phyloP scores from a whole-genome alignment of 2,888 invertebrate genomes.

The Ommatoiulus sabulosus region DNA sequence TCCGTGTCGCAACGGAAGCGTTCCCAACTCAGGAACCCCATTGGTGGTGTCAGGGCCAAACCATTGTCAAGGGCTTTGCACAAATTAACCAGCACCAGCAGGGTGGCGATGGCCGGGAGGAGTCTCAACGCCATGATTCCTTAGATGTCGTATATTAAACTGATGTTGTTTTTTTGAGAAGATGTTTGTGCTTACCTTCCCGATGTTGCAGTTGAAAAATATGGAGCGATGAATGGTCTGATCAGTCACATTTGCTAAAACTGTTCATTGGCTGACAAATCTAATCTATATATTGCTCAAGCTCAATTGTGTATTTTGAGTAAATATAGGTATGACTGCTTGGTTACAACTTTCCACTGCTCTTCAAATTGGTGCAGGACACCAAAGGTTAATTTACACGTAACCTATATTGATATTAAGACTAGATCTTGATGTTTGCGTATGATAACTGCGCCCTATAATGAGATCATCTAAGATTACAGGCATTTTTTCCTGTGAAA shows the following conservation, averaged over 20 bases:
- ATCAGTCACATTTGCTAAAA: no score
- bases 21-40: conserved; percentile 89
- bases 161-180: neutral
- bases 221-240: no score
- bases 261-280: no score
- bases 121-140: neutral
- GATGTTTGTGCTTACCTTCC: neutral
- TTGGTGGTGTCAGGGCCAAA: conserved; percentile 83
- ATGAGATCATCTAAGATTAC: neutral
- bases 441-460: neutral
- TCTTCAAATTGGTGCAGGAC: neutral
- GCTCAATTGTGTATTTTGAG: neutral
- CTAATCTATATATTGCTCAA: no score
- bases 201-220: neutral
- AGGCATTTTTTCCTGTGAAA: neutral
- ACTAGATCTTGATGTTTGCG: neutral
- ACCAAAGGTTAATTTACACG: neutral
- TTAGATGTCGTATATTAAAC: no score
- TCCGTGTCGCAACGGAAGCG: conserved; percentile 88
- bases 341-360: neutral
- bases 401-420: neutral
- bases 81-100: neutral
- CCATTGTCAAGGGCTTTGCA: conserved; percentile 80
- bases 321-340: neutral
- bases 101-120: neutral